A percentile compares a stretch with the other conserved stretches of the same genome.
Conservation (phyloP, 1,140 invertebrate genomes). For the Drosophila nannoptera region DNA sequence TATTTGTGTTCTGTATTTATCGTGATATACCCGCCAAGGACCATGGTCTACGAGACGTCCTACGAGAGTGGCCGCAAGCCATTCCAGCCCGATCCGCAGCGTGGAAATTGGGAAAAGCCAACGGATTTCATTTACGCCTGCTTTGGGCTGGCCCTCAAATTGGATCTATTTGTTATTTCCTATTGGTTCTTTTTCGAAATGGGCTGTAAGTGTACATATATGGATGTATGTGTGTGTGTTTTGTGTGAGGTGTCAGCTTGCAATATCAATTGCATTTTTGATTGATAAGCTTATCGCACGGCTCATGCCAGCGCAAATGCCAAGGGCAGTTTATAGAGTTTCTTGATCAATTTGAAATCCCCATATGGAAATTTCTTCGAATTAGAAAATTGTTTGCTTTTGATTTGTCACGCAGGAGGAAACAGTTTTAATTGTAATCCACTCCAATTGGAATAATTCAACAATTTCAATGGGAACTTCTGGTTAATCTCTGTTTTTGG, state of each 20-base stretch:
- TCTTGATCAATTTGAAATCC: too few relatives aligned
- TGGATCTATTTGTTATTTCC: conserved; percentile 55
- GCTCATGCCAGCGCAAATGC: background rate
- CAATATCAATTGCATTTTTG: background rate
- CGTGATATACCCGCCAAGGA: background rate
- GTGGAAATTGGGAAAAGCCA: conserved; percentile 69
- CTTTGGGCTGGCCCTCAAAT: conserved; percentile 59
- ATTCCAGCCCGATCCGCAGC: conserved; percentile 60
- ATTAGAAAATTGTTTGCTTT: too few relatives aligned
- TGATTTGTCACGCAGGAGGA: too few relatives aligned
- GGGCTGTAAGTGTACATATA: conserved; percentile 58
- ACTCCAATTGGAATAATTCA: too few relatives aligned
- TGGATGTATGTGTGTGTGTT: background rate
- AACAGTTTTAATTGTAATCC: too few relatives aligned
- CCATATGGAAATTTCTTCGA: too few relatives aligned
- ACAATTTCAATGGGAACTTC: too few relatives aligned
- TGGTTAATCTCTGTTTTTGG: background rate
- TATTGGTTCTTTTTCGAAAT: conserved; percentile 61
- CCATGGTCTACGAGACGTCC: conserved; percentile 69
- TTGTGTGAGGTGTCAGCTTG: background rate
- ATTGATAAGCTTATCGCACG: conserved; percentile 9
- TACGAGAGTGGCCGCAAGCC: conserved; percentile 67
- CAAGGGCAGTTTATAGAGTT: background rate
- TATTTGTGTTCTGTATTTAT: background rate
- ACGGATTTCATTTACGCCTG: conserved; percentile 66